Evolutionary conservation across 2,113 vertebrate genomes (phyloP), one percentile per base, ranked within the genome.

Genomic region (Corythornis madagascariensis): DNA sequence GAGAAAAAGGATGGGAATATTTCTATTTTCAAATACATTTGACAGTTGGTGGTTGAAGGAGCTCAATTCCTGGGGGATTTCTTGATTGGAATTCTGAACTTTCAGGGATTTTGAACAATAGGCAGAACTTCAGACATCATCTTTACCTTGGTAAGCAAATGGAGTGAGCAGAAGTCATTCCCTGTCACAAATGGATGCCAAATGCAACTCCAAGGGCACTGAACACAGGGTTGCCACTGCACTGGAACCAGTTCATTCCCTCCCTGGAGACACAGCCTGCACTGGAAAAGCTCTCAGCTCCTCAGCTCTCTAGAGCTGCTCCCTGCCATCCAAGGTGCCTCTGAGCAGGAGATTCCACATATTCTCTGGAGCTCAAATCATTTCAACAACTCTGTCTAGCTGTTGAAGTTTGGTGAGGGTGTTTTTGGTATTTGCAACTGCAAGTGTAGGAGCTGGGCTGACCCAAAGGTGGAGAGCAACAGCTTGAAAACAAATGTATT

Each of bases 271-370:
- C 15, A 45, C 42, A 48, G 65, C 11, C 69, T 70, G 59, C 45
- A 55, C 65, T 87, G 57, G 8, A 38, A 55, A 65, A 75, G n/a
- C 53, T 61, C 3, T 1, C 42, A 43, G 89, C 14, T 78, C 42
- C 71, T 70, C 35, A 38, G 38, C 38, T 38, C 38, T 38, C 13
- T 24, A 47, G 45, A 83, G 80, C 45, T 70, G 65, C 52, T 29
- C 16, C 55, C 53, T 0, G 0, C 21, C 29, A 42, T 1, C n/a
- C 13, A 0, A 52, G 35, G 5, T 10, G 42, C 19, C 65, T 48
- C 57, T 63, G 56, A 24, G 53, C 65, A 74, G 25, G 4, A 73
- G 15, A 43, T 78, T 45, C 33, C 38, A 70, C 20, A 11, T 13
- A 24, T 55, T 47, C 24, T 33, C 75, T 83, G 64, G 16, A 73